phyloP scores from a whole-genome alignment of 2,113 vertebrate species.

The Chauna torquata region DNA sequence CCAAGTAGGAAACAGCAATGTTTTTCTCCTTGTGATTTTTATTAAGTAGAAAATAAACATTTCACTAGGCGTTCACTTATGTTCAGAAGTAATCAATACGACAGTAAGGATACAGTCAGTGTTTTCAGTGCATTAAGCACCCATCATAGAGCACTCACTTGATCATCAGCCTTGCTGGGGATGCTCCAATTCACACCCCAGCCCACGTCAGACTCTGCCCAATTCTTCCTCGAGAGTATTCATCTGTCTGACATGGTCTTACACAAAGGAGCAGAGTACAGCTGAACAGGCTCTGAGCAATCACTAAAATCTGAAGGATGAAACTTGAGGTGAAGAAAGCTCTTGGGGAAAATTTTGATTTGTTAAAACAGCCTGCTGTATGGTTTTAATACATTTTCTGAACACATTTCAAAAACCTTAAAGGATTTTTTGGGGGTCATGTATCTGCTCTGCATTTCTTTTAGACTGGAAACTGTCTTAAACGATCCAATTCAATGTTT shows the following conservation, averaged over 20 bases:
- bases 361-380: constrained; percentile 16
- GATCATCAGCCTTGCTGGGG: background rate
- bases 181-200: background rate
- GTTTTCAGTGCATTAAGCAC: background rate
- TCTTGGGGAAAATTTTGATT: background rate
- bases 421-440: background rate
- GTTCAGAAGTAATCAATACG: background rate
- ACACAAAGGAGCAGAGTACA: background rate
- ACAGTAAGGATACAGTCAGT: background rate
- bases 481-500: background rate
- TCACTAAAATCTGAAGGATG: background rate
- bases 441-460: constrained; percentile 17
- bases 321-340: background rate
- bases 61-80: background rate
- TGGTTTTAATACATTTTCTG: constrained; percentile 50
- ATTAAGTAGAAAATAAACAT: constrained; percentile 10
- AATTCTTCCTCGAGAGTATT: background rate
- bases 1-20: background rate
- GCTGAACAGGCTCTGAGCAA: background rate
- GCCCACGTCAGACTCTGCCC: background rate
- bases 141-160: background rate
- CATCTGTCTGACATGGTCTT: background rate
- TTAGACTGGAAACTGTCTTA: background rate
- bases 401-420: constrained; percentile 33
- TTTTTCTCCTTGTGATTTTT: constrained; percentile 20